Conservation (phyloP, 1,140 invertebrate species). For the Drosophila virilis region DNA sequence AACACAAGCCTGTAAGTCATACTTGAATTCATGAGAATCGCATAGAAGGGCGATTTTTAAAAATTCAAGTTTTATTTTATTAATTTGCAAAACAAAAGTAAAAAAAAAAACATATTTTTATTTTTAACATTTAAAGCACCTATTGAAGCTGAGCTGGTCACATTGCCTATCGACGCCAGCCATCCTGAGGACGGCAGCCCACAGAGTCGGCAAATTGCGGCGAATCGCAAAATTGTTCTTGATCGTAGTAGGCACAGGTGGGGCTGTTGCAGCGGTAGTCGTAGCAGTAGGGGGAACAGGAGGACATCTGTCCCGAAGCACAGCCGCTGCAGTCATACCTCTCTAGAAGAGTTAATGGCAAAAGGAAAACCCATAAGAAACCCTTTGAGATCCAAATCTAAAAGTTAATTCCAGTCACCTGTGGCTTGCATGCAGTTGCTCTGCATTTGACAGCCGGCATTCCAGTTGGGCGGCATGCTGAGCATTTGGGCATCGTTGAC, state of each 20-base stretch:
- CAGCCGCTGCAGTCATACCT: conserved; percentile 71
- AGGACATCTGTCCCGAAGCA: conserved; percentile 5
- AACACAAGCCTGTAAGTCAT: too few species aligned
- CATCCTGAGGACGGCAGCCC: conserved; percentile 54
- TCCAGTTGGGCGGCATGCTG: conserved; percentile 54
- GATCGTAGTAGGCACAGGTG: conserved; percentile 63
- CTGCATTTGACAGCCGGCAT: conserved; percentile 23
- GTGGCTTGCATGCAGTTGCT: conserved; percentile 29
- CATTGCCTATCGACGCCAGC: conserved; percentile 35
- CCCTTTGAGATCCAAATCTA: background rate
- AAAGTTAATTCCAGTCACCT: conserved; percentile 12
- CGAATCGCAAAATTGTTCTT: conserved; percentile 49
- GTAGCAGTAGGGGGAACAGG: conserved; percentile 70
- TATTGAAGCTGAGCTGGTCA: too few species aligned
- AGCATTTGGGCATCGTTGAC: conserved; percentile 41
- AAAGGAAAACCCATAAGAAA: background rate
- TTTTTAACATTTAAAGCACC: too few species aligned
- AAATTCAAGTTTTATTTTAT: too few species aligned
- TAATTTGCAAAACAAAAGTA: too few species aligned
- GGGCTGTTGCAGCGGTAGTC: conserved; percentile 53
- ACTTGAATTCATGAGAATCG: too few species aligned
- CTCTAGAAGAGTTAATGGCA: conserved; percentile 4
- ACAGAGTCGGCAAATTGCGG: conserved; percentile 22
- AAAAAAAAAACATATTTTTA: too few species aligned
- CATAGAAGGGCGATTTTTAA: too few species aligned